Conservation (phyloP, 2,888 invertebrate species). For the Troides helena region DNA sequence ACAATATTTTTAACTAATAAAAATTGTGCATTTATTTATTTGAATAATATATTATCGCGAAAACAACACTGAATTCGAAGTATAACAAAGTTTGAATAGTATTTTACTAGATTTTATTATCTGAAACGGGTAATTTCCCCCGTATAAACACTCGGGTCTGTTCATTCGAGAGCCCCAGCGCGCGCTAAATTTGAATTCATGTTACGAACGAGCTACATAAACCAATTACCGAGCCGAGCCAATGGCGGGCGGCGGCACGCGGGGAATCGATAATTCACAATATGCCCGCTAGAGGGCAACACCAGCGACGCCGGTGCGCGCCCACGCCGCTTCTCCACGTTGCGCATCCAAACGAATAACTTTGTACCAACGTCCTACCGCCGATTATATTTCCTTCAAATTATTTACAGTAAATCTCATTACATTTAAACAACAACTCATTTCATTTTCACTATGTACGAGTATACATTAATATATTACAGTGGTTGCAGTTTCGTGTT, state of each 20-base stretch:
- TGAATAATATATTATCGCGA: slow-evolving; percentile 35
- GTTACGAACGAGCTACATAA: slow-evolving; percentile 75
- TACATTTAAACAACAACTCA: neutral
- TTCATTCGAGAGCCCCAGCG: slow-evolving; percentile 60
- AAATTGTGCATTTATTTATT: neutral
- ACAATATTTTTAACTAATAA: no score
- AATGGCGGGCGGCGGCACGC: slow-evolving; percentile 65
- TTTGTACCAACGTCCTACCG: slow-evolving; percentile 54
- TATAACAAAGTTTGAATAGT: slow-evolving; percentile 58
- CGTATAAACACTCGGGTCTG: slow-evolving; percentile 60
- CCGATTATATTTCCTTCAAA: slow-evolving; percentile 21
- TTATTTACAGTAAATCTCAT: neutral
- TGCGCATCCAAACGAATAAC: slow-evolving; percentile 64
- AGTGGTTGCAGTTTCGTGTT: neutral
- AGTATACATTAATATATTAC: neutral
- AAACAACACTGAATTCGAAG: slow-evolving; percentile 39
- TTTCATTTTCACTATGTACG: neutral
- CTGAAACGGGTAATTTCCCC: slow-evolving; percentile 64
- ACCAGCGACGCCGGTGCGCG: slow-evolving; percentile 66
- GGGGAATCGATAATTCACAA: slow-evolving; percentile 79
- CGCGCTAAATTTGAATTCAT: slow-evolving; percentile 79
- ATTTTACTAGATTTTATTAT: slow-evolving; percentile 66
- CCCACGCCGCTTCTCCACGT: slow-evolving; percentile 75
- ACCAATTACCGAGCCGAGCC: slow-evolving; percentile 74
- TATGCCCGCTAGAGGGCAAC: slow-evolving; percentile 78